phyloP scores from a whole-genome alignment of 2,888 invertebrate genomes.

The Notodonta ziczac region DNA sequence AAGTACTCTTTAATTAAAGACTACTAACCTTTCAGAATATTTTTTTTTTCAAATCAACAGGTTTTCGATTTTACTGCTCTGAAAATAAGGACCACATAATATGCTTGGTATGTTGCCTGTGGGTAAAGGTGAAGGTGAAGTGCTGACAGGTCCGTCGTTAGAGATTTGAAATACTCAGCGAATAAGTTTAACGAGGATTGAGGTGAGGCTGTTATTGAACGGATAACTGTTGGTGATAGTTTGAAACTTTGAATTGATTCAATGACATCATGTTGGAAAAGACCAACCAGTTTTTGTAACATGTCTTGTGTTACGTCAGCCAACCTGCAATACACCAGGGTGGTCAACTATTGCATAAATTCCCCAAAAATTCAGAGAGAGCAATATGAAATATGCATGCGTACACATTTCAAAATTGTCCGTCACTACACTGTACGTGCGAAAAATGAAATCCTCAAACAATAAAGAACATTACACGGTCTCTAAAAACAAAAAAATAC shows the following conservation, averaged over 20 bases:
- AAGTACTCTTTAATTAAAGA: too few relatives aligned
- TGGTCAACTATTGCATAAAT: too few relatives aligned
- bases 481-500: constrained; percentile 36
- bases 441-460: constrained; percentile 33
- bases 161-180: constrained; percentile 2
- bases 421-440: neutral
- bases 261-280: too few relatives aligned
- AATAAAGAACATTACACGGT: constrained; percentile 43
- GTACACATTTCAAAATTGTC: neutral
- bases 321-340: too few relatives aligned
- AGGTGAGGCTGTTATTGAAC: neutral
- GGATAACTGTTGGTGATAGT: neutral
- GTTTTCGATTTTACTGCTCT: neutral
- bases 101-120: neutral
- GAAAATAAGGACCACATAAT: neutral
- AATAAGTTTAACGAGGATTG: neutral
- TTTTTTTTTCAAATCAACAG: too few relatives aligned
- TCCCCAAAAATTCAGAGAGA: too few relatives aligned
- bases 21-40: too few relatives aligned
- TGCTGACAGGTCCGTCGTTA: neutral
- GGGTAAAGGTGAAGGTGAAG: neutral
- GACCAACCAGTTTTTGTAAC: too few relatives aligned
- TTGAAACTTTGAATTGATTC: neutral
- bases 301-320: too few relatives aligned
- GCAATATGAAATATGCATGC: neutral